Base-by-base conservation (phyloP, 2,797 vertebrate genomes). In the Gallinago nigripennis region DNA sequence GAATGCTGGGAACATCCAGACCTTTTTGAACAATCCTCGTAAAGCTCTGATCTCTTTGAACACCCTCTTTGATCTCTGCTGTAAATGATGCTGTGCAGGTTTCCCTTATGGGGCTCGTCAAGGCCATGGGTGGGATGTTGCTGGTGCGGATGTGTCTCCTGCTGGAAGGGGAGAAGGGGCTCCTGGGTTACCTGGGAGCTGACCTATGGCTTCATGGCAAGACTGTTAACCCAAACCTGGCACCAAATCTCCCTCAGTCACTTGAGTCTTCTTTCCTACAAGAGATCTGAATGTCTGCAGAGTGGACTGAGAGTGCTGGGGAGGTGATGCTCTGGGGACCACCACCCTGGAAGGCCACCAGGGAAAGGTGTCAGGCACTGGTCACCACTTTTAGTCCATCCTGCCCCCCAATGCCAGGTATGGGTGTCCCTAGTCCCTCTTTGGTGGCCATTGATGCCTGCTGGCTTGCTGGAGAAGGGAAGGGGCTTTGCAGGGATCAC, bases 161-260 rank as follows among this genome's bases (percentile, higher is more conserved):
- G 9, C 48, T 68, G 83, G 41, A 54, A 46, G 15, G 28, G 53
- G 50, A 76, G 33, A 17, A 3, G 24, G 6, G 33, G 51, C 37
- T 6, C 46, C 37, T 41, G 58, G 18, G 39, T 19, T 19, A 25
- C 30, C 41, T 3, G 0, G 17, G 46, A 70, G 39, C 51, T 21
- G 30, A 65, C 33, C 63, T 16, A 13, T 35, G 0, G 0, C 35
- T 39, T 50, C 0, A 4, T 35, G 48, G 30, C 27, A 41, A 37
- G 24, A 2, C n/a, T 53, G 6, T 35, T 75, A 46, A 66, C 69
- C 17, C 28, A 27, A 41, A 60, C 19, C 56, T 68, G 64, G 33
- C 79, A 71, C 37, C 43, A 24, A 18, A 72, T 45, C 23, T 15
- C 33, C 57, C 12, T 14, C 9, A 19, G 19, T 54, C 14, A 5